phyloP scores from a whole-genome alignment of 1,140 invertebrate species.

The Hormaphis cornu region DNA sequence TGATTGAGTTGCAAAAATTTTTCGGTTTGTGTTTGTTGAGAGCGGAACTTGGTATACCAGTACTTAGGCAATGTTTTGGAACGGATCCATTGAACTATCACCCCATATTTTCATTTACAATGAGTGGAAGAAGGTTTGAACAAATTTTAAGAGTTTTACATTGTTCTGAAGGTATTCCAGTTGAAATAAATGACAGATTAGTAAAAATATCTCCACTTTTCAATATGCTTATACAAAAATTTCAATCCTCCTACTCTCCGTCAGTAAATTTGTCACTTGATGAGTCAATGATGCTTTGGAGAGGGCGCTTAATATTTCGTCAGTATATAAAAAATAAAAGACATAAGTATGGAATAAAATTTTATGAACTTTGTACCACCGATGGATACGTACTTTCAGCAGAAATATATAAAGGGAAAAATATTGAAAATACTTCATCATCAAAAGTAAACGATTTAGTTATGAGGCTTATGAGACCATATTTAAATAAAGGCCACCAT shows the following conservation, averaged over 20 bases:
- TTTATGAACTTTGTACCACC: constrained; percentile 38
- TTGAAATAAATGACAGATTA: not conserved
- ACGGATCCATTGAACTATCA: not conserved
- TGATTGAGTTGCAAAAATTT: not conserved
- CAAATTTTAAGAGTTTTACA: not conserved
- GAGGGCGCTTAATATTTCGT: constrained; percentile 40
- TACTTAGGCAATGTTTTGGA: not conserved
- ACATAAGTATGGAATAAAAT: constrained; percentile 40
- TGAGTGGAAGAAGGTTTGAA: constrained; percentile 6
- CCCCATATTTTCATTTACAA: not conserved
- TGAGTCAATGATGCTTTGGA: constrained; percentile 39
- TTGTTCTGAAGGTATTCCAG: not conserved
- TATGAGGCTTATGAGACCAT: constrained; percentile 24
- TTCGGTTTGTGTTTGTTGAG: constrained; percentile 7
- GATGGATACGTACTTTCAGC: constrained; percentile 26
- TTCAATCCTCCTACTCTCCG: constrained; percentile 18
- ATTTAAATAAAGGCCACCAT: constrained; percentile 29
- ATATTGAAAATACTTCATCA: not conserved
- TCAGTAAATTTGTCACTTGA: constrained; percentile 36
- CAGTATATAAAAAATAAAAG: constrained; percentile 40
- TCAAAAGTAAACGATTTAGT: constrained; percentile 33
- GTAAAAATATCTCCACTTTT: not conserved
- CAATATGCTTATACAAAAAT: not conserved
- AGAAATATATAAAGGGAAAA: constrained; percentile 28
- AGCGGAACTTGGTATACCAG: constrained; percentile 8